A percentile compares a stretch with the other conserved stretches of the same genome.
Evolutionary conservation across 2,797 vertebrate species (phyloP).

Genomic region (Enteromius treurensis): DNA sequence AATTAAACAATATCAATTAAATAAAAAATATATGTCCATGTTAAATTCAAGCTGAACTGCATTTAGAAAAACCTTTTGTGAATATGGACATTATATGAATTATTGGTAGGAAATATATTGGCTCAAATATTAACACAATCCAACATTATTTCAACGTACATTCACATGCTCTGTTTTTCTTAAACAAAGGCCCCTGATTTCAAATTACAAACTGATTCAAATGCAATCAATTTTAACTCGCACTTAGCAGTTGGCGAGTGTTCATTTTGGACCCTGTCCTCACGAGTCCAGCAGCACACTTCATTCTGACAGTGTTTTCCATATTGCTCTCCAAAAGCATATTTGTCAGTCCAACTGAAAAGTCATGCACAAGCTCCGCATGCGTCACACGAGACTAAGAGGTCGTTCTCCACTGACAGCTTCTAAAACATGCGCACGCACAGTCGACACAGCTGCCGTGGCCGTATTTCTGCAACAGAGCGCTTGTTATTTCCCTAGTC

Average conservation of each 20-base stretch:
- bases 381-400: conserved; percentile 15
- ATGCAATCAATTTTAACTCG: background rate
- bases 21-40: too few relatives aligned
- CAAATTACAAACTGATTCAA: background rate
- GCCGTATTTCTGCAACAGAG: conserved; percentile 15
- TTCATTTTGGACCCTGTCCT: conserved; percentile 20
- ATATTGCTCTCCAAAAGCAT: conserved; percentile 32
- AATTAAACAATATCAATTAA: too few relatives aligned
- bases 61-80: background rate
- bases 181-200: background rate
- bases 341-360: conserved; percentile 10
- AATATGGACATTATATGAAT: background rate
- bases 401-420: conserved; percentile 23
- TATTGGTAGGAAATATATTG: background rate
- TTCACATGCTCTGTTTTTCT: background rate
- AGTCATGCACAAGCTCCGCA: conserved; percentile 17
- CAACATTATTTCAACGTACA: background rate
- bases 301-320: conserved; percentile 29
- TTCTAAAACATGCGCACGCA: conserved; percentile 10
- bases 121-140: background rate
- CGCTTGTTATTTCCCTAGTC: background rate
- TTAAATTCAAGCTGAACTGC: too few relatives aligned
- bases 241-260: background rate
- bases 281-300: background rate
- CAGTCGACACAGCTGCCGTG: background rate